phyloP scores from a whole-genome alignment of 2,113 vertebrate genomes.

The Myiozetetes cayanensis region DNA sequence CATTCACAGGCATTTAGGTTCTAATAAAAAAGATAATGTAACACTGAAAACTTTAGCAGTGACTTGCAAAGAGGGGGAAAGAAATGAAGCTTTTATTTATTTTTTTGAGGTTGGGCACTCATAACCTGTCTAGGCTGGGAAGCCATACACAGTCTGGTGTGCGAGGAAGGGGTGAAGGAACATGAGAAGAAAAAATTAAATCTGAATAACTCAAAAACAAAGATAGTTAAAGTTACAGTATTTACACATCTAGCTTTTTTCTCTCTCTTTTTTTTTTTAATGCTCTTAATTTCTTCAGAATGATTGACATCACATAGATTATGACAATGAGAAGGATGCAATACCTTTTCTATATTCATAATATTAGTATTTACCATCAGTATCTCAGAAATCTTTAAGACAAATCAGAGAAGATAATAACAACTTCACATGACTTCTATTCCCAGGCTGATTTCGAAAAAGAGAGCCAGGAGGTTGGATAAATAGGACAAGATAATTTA shows the following conservation, averaged over 20 bases:
- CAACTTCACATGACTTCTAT: neutral
- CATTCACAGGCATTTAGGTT: neutral
- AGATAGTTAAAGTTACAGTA: neutral
- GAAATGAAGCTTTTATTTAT: neutral
- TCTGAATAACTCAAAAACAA: neutral
- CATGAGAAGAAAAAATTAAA: neutral
- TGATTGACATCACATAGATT: neutral
- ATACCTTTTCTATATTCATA: neutral
- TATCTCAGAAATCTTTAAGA: neutral
- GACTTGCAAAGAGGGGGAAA: neutral
- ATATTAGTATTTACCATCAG: neutral
- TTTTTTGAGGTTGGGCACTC: neutral
- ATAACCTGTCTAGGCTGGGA: neutral
- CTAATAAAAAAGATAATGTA: neutral
- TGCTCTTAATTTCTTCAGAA: neutral
- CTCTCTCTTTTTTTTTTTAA: neutral
- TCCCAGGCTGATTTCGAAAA: neutral
- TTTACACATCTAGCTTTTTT: neutral
- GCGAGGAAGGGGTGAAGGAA: neutral
- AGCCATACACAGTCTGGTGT: neutral
- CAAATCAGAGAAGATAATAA: neutral
- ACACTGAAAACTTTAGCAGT: neutral
- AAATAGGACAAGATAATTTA: neutral
- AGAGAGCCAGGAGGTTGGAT: neutral
- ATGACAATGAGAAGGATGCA: neutral